Evolutionary conservation across 2,888 invertebrate species (phyloP).

Genomic region (Agrotis ipsilon): DNA sequence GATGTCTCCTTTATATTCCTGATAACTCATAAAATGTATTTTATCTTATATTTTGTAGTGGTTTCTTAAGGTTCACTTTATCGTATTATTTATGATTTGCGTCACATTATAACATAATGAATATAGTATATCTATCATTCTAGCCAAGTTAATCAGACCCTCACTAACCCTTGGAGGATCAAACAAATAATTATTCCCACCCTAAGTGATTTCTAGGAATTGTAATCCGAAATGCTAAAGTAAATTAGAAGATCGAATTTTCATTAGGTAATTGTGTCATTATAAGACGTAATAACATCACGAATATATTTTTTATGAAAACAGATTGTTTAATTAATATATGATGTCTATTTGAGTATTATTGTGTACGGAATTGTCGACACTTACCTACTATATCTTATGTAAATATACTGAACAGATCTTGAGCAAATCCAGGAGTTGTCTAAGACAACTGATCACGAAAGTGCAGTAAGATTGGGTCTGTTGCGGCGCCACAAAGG

Average conservation of each 20-base stretch:
- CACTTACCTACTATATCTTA: background rate
- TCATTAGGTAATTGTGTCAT: background rate
- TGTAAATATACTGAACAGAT: background rate
- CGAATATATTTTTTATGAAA: no score
- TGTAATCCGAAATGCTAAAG: conserved; percentile 2
- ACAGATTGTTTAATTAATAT: no score
- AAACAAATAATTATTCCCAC: conserved; percentile 25
- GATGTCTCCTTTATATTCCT: conserved; percentile 40
- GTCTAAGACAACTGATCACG: conserved; percentile 49
- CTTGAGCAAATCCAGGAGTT: conserved; percentile 4
- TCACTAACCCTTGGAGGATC: conserved; percentile 20
- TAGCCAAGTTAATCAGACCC: conserved; percentile 34
- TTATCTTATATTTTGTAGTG: conserved; percentile 16
- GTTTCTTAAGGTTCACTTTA: background rate
- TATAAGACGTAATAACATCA: conserved; percentile 9
- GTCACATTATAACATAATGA: conserved; percentile 1
- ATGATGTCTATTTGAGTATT: no score
- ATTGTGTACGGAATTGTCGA: no score
- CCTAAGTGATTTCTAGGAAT: conserved; percentile 30
- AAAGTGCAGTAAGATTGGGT: conserved; percentile 66
- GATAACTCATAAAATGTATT: conserved; percentile 39
- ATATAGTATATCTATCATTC: background rate
- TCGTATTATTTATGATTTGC: background rate
- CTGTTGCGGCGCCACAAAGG: conserved; percentile 65
- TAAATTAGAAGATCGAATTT: conserved; percentile 18